Conservation (phyloP, 2,888 invertebrate species). For the Furcula furcula region DNA sequence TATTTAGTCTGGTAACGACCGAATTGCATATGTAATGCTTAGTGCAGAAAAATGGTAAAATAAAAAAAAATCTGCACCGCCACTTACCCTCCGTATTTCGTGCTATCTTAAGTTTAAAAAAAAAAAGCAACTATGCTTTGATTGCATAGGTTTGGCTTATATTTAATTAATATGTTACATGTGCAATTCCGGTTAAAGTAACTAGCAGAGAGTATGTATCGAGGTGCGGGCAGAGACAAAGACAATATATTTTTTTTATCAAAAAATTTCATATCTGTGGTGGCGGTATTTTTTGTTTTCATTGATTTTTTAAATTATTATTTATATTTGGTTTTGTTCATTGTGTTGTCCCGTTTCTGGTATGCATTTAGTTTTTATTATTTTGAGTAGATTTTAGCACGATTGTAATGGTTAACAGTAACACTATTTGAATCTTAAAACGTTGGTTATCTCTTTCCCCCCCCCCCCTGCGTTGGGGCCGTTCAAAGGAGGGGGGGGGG, state of each 20-base stretch:
- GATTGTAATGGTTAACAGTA: neutral
- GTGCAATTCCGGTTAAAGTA: conserved; percentile 12
- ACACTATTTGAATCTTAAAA: neutral
- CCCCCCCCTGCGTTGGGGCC: no score
- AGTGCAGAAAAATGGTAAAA: no score
- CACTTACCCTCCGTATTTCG: no score
- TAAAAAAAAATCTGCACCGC: no score
- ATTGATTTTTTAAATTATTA: no score
- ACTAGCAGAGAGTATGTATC: conserved; percentile 2
- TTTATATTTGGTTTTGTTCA: conserved; percentile 9
- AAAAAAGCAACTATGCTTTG: no score
- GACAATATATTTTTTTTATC: neutral
- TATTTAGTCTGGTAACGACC: conserved; percentile 2
- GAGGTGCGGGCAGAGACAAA: conserved; percentile 10
- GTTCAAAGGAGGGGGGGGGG: no score
- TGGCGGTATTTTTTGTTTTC: conserved; percentile 14
- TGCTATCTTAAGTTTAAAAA: no score
- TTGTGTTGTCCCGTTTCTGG: conserved; percentile 18
- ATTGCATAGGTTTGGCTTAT: no score
- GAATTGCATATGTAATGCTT: conserved; percentile 20
- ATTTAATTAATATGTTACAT: no score
- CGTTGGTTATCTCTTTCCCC: no score
- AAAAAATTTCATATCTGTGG: conserved; percentile 8
- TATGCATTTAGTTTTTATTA: conserved; percentile 4
- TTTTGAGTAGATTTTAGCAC: neutral